A percentile compares a stretch with the other conserved stretches of the same genome.
Conservation (phyloP, 2,888 invertebrate genomes). For the Dermolepida albohirtum region DNA sequence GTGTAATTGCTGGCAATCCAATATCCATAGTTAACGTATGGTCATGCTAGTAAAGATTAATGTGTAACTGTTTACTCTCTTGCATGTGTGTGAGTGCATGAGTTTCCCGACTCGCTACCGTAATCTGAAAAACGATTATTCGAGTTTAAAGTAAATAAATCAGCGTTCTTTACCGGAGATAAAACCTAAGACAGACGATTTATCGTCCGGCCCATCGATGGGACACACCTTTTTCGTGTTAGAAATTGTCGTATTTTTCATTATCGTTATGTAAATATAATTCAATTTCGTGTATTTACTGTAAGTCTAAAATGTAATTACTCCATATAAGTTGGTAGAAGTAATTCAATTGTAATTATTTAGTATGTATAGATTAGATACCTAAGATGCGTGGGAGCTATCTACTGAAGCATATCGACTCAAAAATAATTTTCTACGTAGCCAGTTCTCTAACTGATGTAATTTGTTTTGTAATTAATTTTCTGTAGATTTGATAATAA, state of each 20-base stretch:
- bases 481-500: no score
- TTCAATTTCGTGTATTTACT: constrained; percentile 24
- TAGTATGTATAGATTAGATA: no score
- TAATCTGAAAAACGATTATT: constrained; percentile 23
- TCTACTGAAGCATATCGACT: no score
- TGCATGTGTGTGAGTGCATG: neutral
- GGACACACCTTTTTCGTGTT: constrained; percentile 31
- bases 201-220: constrained; percentile 15
- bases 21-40: neutral
- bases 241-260: constrained; percentile 7
- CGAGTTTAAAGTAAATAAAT: constrained; percentile 36
- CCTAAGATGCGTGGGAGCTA: no score
- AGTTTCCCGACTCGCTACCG: constrained; percentile 5
- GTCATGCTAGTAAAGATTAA: constrained; percentile 15
- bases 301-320: neutral
- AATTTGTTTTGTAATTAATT: no score
- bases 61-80: constrained; percentile 1
- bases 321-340: no score
- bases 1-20: constrained; percentile 15
- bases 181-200: constrained; percentile 10
- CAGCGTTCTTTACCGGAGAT: constrained; percentile 8
- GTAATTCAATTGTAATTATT: no score
- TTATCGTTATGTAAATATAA: constrained; percentile 31
- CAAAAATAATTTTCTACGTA: no score
- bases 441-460: no score